Evolutionary conservation across 1,140 invertebrate species (phyloP), one percentile per base, ranked within the genome.

Genomic region (Sinella curviseta): DNA sequence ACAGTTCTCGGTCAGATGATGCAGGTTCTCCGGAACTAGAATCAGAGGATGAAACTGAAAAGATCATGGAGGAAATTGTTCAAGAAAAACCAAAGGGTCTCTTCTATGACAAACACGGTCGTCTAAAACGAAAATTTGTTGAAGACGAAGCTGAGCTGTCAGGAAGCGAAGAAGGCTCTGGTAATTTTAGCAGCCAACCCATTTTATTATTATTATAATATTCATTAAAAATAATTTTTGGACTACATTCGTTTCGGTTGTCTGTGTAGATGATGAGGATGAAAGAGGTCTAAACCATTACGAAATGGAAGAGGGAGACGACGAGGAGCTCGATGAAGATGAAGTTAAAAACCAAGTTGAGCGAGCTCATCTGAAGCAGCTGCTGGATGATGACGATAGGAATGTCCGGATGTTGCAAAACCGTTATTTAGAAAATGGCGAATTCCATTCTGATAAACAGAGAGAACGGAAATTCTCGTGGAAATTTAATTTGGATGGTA

Each of bases 71-170:
- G 26, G 83, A 79, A 77, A 82, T 33, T 80, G 80, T n/a, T 54
- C 34, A 35, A 65, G 81, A 35, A 77, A 79, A 31, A 77, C 35
- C 28, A 4, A 8, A 31, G 8, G 77, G 54, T 31, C 65, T 65
- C 88, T 80, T 84, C 39, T 76, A 65, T 60, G 16, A 24, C 36
- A 84, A 84, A 75, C 77, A 65, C 76, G 85, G 84, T 36, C 82
- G 81, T 77, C 82, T 85, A 0, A 76, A 85, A 74, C 86, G 87
- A 70, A 91, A 93, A 34, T 97, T 95, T 88, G 87, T 96, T 31
- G 94, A 97, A 77, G 89, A 92, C 54, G 95, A 97, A 87, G 95
- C 95, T 0, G 94, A 96, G 84, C 85, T 97, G 17, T 95, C 94
- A 12, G 94, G 94, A 84, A 93, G 92, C 54, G 94, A 95, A 81